Base-by-base conservation (phyloP, 2,888 invertebrate genomes). In the Molanna angustata region DNA sequence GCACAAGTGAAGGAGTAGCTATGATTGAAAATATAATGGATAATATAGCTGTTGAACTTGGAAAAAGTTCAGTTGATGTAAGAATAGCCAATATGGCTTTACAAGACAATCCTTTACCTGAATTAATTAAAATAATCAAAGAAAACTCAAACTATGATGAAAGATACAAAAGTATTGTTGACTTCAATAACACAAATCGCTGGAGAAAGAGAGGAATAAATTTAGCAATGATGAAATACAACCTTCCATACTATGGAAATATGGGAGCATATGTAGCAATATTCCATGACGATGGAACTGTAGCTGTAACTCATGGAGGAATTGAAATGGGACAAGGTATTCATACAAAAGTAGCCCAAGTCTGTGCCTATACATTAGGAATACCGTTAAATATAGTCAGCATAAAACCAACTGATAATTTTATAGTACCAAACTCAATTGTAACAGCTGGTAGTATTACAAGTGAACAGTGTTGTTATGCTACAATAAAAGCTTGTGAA, bases 291-390 rank as follows among this genome's bases (percentile, higher is more conserved):
- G 85, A 87, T 65, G 86, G 84, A 0, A 80, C 82, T 0, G 82
- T 90, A 0, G 70, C 82, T 1, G 73, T 90, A 44, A 70, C 80
- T 1, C 87, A 88, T 60, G 85, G 82, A 1, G 86, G 86, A 1
- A 75, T 85, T 17, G 86, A 86, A 68, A 82, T 84, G 73, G 90
- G 90, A 0, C 90, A 91, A 69, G 90, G 90, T 0, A 80, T 90
- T 44, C 72, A 89, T 59, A 89, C 88, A 1, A 74, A 87, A 78
- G 79, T 81, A 1, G 82, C 83, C 2, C 86, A 87, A 74, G 85
- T 86, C 1, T 84, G 81, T 55, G 88, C 88, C 0, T 78, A 84
- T 62, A 74, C 74, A 1, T 69, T 90, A 17, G 83, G 83, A 9
- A 79, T 89, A 16, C 79, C 84, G 1, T 56, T 91, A 43, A 79